Evolutionary conservation across 2,797 vertebrate species (phyloP).

Genomic region (Alfaro cultratus): DNA sequence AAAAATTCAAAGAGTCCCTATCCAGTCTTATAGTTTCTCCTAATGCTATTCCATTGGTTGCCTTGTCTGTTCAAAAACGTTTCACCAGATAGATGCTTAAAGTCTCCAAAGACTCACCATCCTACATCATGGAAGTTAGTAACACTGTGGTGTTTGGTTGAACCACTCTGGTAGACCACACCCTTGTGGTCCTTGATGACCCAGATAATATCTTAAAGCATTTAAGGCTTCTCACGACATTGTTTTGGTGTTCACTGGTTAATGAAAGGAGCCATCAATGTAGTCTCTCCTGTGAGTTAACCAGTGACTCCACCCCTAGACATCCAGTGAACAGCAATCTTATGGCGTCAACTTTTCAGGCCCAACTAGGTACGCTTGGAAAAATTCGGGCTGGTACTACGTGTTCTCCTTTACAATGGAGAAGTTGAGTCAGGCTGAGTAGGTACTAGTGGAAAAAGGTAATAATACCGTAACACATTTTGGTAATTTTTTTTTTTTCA

Average conservation of each 20-base stretch:
- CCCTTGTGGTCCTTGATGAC: not conserved
- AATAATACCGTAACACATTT: not conserved
- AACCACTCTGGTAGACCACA: too few species aligned
- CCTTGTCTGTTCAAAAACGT: not conserved
- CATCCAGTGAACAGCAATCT: too few species aligned
- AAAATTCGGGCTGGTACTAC: not conserved
- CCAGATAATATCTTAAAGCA: not conserved
- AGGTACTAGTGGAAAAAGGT: too few species aligned
- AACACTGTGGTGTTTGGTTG: not conserved
- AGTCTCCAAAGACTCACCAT: not conserved
- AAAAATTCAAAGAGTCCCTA: not conserved
- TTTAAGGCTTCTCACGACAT: not conserved
- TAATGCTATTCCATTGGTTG: not conserved
- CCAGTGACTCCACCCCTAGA: too few species aligned
- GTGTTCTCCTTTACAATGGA: not conserved
- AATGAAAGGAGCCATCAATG: not conserved
- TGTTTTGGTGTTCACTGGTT: not conserved
- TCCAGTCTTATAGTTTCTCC: not conserved
- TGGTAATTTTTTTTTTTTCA: too few species aligned
- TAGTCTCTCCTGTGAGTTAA: not conserved
- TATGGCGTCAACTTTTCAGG: not conserved
- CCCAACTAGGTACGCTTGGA: not conserved
- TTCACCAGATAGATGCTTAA: not conserved
- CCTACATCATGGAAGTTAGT: not conserved
- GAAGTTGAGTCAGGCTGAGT: too few species aligned